phyloP scores from a whole-genome alignment of 1,140 invertebrate species.

The Notospermus geniculatus region DNA sequence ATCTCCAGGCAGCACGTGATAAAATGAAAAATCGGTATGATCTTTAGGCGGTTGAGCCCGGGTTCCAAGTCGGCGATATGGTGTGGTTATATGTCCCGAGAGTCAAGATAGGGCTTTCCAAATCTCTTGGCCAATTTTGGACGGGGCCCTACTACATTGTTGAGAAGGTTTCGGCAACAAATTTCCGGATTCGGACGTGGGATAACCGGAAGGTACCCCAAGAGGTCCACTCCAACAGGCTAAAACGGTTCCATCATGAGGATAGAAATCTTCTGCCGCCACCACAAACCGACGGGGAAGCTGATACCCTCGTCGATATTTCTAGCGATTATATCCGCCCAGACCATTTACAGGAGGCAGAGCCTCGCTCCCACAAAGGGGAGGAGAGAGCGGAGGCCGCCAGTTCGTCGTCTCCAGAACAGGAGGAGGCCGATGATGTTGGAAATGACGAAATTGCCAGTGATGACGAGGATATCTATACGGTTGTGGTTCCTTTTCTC shows the following conservation, averaged over 20 bases:
- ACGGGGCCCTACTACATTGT: slow-evolving; percentile 1
- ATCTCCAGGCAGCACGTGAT: not conserved
- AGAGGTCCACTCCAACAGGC: not conserved
- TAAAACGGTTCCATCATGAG: not conserved
- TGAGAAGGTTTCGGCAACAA: not conserved
- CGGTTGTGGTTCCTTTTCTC: too few species aligned
- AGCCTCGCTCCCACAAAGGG: too few species aligned
- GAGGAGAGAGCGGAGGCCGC: too few species aligned
- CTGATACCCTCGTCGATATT: too few species aligned
- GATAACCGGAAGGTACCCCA: slow-evolving; percentile 7
- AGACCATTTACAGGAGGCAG: too few species aligned
- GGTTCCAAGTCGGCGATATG: not conserved
- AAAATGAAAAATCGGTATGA: not conserved
- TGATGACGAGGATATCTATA: too few species aligned
- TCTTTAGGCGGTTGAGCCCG: not conserved
- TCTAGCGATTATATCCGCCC: too few species aligned
- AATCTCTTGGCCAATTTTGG: not conserved
- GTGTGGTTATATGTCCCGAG: slow-evolving; percentile 2
- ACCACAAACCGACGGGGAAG: too few species aligned
- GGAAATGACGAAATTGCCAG: too few species aligned
- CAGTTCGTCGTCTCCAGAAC: too few species aligned
- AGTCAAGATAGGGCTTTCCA: not conserved
- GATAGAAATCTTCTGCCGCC: too few species aligned
- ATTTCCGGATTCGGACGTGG: not conserved
- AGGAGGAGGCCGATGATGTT: too few species aligned